These are phyloP conservation scores for Orchestes rusci DNA, from an alignment of 2,888 invertebrate species.

Conservation along the genomic window DNA sequence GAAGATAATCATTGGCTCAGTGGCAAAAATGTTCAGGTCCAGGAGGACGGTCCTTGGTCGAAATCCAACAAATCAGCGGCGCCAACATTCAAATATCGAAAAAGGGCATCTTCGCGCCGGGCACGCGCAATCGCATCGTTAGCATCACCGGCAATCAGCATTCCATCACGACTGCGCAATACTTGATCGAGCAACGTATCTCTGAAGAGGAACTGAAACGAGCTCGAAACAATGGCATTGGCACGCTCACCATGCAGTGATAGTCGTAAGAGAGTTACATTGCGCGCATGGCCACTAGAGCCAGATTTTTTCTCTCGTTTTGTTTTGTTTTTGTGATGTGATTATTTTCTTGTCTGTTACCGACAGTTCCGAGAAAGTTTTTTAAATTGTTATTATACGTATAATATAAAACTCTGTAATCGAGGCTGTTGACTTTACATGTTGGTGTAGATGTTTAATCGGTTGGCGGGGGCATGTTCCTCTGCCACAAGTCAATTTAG, in stretches of 20 bases:
- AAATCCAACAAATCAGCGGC: conserved; percentile 95
- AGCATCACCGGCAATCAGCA: conserved; percentile 87
- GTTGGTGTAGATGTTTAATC: no score
- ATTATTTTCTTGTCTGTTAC: conserved; percentile 27
- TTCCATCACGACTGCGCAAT: conserved; percentile 87
- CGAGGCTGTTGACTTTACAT: conserved; percentile 22
- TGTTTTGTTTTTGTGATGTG: conserved; percentile 27
- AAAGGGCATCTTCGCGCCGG: conserved; percentile 95
- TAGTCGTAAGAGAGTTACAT: no score
- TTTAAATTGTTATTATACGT: conserved; percentile 19
- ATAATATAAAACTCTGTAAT: conserved; percentile 14
- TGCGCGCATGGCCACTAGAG: no score
- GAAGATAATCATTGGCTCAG: neutral
- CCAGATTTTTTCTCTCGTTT: conserved; percentile 16
- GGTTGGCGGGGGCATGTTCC: no score
- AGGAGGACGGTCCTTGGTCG: conserved; percentile 91
- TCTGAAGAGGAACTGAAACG: conserved; percentile 93
- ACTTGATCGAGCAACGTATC: conserved; percentile 94
- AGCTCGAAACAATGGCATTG: conserved; percentile 73
- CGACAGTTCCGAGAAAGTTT: conserved; percentile 25
- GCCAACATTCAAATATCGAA: conserved; percentile 98
- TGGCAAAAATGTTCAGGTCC: conserved; percentile 53
- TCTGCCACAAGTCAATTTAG: no score
- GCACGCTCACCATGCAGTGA: conserved; percentile 58
- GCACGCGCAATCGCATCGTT: conserved; percentile 94